phyloP scores from a whole-genome alignment of 2,888 invertebrate genomes.

The Ditula angustiorana region DNA sequence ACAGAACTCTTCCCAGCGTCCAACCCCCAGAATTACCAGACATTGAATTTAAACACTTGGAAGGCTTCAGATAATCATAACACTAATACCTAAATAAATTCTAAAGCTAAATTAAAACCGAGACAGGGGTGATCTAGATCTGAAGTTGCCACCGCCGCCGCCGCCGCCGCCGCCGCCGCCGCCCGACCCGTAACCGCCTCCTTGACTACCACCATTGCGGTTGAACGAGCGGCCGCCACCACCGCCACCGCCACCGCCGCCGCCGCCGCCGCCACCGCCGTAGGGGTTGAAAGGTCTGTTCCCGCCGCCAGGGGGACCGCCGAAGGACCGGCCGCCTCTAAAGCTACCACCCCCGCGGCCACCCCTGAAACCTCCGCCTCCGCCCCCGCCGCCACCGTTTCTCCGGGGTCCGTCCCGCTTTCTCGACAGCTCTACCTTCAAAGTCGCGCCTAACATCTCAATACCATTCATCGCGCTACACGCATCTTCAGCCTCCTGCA shows the following conservation, averaged over 20 bases:
- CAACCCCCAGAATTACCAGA: conserved; percentile 78
- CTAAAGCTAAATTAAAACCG: conserved; percentile 80
- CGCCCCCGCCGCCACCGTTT: conserved; percentile 84
- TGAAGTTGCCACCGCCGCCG: conserved; percentile 80
- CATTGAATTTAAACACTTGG: conserved; percentile 82
- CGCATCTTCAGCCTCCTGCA: conserved; percentile 95
- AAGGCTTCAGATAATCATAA: conserved; percentile 85
- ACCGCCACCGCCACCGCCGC: conserved; percentile 73
- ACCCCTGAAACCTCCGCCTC: conserved; percentile 71
- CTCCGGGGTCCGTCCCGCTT: conserved; percentile 90
- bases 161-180: conserved; percentile 68
- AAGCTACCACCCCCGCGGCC: conserved; percentile 78
- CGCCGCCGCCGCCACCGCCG: conserved; percentile 78
- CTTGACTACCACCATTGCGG: conserved; percentile 58
- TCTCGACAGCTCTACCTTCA: conserved; percentile 95
- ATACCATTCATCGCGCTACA: conserved; percentile 95
- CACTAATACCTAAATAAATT: conserved; percentile 82
- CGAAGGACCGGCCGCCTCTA: conserved; percentile 80
- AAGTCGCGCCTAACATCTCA: conserved; percentile 94
- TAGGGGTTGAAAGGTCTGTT: conserved; percentile 86
- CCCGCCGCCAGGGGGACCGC: conserved; percentile 81
- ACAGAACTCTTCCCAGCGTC: conserved; percentile 77
- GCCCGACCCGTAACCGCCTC: conserved; percentile 70
- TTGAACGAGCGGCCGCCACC: conserved; percentile 58
- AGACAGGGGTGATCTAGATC: conserved; percentile 81